phyloP scores from a whole-genome alignment of 2,797 vertebrate genomes.

The Myotis findleyi region DNA sequence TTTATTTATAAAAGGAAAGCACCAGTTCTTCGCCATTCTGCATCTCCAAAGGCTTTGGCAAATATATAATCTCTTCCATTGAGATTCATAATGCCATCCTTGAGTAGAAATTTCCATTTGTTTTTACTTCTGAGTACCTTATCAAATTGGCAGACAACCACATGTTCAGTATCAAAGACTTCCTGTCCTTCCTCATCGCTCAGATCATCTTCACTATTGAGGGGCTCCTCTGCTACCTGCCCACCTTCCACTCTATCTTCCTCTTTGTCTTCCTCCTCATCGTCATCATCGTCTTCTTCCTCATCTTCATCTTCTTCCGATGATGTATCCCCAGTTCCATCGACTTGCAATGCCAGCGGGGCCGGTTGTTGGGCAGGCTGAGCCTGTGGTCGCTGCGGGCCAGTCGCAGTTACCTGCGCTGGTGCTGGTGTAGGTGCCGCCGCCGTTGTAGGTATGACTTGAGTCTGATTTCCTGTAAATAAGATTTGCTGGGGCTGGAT shows the following conservation, averaged over 20 bases:
- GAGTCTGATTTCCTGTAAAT: conserved; percentile 97
- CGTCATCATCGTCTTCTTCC: conserved; percentile 97
- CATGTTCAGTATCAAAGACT: no score
- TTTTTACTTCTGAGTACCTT: conserved; percentile 95
- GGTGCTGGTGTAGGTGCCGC: conserved; percentile 92
- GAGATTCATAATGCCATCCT: conserved; percentile 99
- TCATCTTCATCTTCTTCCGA: conserved; percentile 99
- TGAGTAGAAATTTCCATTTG: conserved; percentile 99
- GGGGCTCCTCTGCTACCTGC: conserved; percentile 95
- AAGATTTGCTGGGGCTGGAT: conserved; percentile 99
- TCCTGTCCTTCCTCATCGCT: no score
- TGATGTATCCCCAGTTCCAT: conserved; percentile 97
- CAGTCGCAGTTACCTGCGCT: conserved; percentile 90
- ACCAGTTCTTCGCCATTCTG: conserved; percentile 94
- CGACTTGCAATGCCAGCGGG: conserved; percentile 96
- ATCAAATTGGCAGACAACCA: no score
- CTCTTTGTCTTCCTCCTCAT: conserved; percentile 98
- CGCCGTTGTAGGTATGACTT: conserved; percentile 91
- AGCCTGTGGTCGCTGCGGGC: conserved; percentile 88
- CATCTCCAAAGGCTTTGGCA: conserved; percentile 99
- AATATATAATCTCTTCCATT: conserved; percentile 99
- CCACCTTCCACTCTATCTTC: conserved; percentile 97
- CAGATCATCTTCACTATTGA: no score
- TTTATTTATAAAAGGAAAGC: conserved; percentile 87
- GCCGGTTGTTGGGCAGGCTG: conserved; percentile 91